Conservation (phyloP, 2,888 invertebrate species). For the Heliconius erato region DNA sequence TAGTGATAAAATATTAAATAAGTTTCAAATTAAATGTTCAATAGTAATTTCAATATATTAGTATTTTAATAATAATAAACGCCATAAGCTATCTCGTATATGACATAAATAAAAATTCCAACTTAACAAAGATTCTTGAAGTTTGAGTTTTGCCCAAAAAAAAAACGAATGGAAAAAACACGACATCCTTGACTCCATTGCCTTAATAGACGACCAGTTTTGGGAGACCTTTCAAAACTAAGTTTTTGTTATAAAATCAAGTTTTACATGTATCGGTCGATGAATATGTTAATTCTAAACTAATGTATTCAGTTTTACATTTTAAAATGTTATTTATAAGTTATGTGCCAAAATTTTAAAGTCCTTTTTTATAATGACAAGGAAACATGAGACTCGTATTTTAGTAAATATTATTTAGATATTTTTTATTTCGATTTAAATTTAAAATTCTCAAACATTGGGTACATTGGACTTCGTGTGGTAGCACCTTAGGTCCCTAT, state of each 20-base stretch:
- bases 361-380: neutral
- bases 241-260: constrained; percentile 22
- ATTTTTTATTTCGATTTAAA: neutral
- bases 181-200: constrained; percentile 45
- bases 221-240: constrained; percentile 35
- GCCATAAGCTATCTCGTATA: neutral
- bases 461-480: no score
- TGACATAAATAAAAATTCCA: constrained; percentile 23
- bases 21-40: no score
- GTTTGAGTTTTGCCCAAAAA: constrained; percentile 11
- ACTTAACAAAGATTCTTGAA: constrained; percentile 17
- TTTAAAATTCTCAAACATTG: no score
- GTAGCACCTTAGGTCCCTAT: no score
- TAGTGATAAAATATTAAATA: no score
- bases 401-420: neutral
- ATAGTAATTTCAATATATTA: neutral
- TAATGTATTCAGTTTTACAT: constrained; percentile 18
- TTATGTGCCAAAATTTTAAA: constrained; percentile 13
- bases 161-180: constrained; percentile 34
- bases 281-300: constrained; percentile 38
- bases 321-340: constrained; percentile 25
- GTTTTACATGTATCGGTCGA: constrained; percentile 26
- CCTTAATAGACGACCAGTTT: constrained; percentile 33
- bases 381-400: neutral
- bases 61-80: neutral